Base-by-base conservation (phyloP, 1,140 invertebrate species). In the Portunus trituberculatus region DNA sequence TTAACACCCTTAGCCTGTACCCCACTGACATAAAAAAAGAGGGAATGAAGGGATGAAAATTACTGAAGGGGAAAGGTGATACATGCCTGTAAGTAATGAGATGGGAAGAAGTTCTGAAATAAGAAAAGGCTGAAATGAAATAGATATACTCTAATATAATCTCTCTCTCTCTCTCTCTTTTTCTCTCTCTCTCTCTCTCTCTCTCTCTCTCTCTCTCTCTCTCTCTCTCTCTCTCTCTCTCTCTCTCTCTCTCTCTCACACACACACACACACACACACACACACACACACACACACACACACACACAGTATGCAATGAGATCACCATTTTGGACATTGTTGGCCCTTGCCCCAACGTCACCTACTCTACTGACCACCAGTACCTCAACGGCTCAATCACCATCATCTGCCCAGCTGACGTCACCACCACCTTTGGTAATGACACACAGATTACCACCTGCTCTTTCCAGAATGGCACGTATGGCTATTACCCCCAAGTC, bases 341-440 rank as follows among this genome's bases (percentile, higher is more conserved):
- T 4, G 48, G 46, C 0, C 20, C 89, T 10, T 25, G 59, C n/a
- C 89, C 52, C 25, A 91, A 29, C 48, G n/a, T 46, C n/a, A 59
- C 29, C 25, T 59, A 16, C 48, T 59, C 46, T n/a, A 4, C 20
- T 4, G 29, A 52, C 59, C 89, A 91, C 45, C 89, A 12, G 0
- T 25, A 91, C n/a, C 89, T 91, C 25, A 59, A 91, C 4, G 89
- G 89, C n/a, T 59, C 89, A 20, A 28, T 91, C 46, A 59, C 2
- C 46, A 59, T 91, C 89, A 28, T 31, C n/a, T 91, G 89, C 31
- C 46, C 46, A 2, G 0, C n/a, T 46, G 29, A 29, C 46, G 59
- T 91, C 46, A 59, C 46, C 46, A 91, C 89, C 46, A 0, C 32
- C 12, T 1, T 4, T 2, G 48, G 48, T 6, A 29, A 7, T 20